These are phyloP conservation scores for Oscheius onirici DNA, from an alignment of 2,888 invertebrate species.

Conservation along the genomic window DNA sequence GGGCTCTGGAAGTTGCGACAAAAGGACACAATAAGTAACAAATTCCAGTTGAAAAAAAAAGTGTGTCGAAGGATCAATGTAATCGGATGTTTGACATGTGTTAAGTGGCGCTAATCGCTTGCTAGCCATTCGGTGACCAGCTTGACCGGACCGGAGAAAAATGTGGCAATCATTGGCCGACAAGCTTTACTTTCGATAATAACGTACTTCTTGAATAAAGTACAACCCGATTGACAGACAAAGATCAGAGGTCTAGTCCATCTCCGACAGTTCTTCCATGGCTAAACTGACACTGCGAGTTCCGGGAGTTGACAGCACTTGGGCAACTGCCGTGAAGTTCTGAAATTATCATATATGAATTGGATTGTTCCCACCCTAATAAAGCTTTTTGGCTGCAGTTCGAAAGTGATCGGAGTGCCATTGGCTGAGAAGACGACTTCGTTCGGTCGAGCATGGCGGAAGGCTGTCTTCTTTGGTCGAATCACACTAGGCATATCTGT, in stretches of 20 bases:
- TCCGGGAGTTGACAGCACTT: too few relatives aligned
- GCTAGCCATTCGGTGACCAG: background rate
- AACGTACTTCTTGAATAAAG: too few relatives aligned
- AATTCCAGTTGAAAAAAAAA: background rate
- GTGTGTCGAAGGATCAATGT: background rate
- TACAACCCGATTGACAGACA: too few relatives aligned
- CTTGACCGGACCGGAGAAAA: background rate
- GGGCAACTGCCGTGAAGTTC: too few relatives aligned
- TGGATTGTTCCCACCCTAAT: background rate
- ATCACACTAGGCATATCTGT: background rate
- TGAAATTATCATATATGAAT: too few relatives aligned
- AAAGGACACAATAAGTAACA: background rate
- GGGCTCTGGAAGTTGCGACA: background rate
- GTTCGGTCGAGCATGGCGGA: background rate
- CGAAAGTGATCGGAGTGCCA: slow-evolving; percentile 12
- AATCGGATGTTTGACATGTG: too few relatives aligned
- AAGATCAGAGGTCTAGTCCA: too few relatives aligned
- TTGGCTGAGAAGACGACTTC: slow-evolving; percentile 3
- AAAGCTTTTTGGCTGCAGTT: background rate
- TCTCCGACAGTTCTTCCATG: too few relatives aligned
- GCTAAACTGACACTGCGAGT: too few relatives aligned
- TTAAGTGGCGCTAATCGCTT: background rate
- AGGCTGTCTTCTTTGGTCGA: background rate
- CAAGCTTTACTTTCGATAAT: background rate
- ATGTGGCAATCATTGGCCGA: too few relatives aligned